Evolutionary conservation across 2,888 invertebrate genomes (phyloP).

Genomic region (Polymixis flavicincta): DNA sequence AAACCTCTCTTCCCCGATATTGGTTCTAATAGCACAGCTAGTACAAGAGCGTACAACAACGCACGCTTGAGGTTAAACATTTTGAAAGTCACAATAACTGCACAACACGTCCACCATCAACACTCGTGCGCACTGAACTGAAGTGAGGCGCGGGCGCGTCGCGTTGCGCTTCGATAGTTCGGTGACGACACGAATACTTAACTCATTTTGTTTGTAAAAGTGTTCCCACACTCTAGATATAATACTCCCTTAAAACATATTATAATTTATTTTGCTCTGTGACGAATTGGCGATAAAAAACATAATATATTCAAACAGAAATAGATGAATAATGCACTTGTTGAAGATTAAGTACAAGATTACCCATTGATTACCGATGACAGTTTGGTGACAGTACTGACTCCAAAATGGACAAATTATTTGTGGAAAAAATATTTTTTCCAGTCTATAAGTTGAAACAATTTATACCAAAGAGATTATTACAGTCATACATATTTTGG

Average conservation of each 20-base stretch:
- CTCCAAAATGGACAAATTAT: not conserved
- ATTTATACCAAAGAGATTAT: not conserved
- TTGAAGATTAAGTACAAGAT: not conserved
- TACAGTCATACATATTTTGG: not conserved
- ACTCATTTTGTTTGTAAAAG: constrained; percentile 37
- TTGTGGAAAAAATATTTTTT: not conserved
- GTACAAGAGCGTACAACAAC: constrained; percentile 77
- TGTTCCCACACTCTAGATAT: constrained; percentile 42
- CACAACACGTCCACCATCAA: constrained; percentile 57
- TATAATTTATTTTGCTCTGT: not conserved
- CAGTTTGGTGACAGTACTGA: not conserved
- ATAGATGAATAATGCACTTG: not conserved
- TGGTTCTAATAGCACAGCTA: constrained; percentile 67
- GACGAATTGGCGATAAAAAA: not conserved
- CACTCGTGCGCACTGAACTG: constrained; percentile 75
- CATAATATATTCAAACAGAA: not conserved
- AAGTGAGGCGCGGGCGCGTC: constrained; percentile 40
- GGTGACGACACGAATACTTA: constrained; percentile 40
- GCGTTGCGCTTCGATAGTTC: constrained; percentile 18
- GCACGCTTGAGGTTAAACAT: constrained; percentile 75
- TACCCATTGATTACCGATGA: not conserved
- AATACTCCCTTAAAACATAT: constrained; percentile 10
- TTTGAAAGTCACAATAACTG: constrained; percentile 59
- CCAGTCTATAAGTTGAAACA: not conserved
- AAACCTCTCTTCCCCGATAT: constrained; percentile 70